Evolutionary conservation across 2,888 invertebrate species (phyloP).

Genomic region (Atethmia centrago): DNA sequence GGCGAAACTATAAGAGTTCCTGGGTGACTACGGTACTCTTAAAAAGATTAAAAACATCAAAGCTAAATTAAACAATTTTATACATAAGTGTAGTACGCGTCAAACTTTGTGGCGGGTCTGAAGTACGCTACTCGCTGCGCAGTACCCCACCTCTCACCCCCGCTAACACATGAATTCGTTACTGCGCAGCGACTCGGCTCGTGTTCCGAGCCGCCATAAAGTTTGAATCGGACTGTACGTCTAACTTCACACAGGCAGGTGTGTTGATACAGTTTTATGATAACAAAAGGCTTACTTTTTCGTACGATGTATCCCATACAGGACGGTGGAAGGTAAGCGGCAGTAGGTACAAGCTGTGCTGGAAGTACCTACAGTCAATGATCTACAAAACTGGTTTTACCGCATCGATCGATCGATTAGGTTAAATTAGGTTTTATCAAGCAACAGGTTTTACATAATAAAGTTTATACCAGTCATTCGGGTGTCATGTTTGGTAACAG

Average conservation of each 20-base stretch:
- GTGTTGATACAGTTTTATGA: neutral
- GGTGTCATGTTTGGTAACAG: neutral
- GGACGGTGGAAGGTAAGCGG: neutral
- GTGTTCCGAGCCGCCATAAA: too few species aligned
- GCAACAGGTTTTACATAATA: neutral
- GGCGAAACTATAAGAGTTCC: too few species aligned
- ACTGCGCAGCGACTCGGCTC: too few species aligned
- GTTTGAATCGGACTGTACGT: too few species aligned
- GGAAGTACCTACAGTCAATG: neutral
- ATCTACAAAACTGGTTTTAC: slow-evolving; percentile 25
- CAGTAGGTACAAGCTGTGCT: neutral
- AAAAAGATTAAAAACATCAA: too few species aligned
- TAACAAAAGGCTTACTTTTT: neutral
- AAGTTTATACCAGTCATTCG: neutral
- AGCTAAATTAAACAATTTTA: too few species aligned
- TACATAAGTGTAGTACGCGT: too few species aligned
- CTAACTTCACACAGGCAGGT: neutral
- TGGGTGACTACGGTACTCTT: too few species aligned
- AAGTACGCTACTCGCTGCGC: too few species aligned
- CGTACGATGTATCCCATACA: neutral
- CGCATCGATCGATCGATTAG: neutral
- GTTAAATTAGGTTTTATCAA: neutral
- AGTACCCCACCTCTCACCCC: too few species aligned
- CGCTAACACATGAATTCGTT: too few species aligned
- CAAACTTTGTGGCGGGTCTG: too few species aligned